A percentile compares a stretch with the other conserved stretches of the same genome.
Conservation (phyloP, 2,888 invertebrate species). For the Drosophila kanekoi region DNA sequence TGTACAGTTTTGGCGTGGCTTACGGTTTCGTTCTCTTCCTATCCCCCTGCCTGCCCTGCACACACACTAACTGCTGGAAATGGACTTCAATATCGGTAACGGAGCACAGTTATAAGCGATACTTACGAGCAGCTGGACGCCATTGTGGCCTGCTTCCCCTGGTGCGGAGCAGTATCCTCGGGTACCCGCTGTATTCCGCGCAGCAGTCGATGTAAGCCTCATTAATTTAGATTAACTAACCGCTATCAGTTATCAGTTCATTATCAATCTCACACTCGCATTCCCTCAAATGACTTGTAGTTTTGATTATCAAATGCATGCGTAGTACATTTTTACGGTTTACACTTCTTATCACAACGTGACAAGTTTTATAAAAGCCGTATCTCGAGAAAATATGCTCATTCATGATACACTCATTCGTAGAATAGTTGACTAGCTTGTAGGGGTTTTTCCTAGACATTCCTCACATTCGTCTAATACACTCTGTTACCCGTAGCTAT, state of each 20-base stretch:
- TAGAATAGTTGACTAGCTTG: not conserved
- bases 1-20: constrained; percentile 66
- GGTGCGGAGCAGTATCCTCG: constrained; percentile 88
- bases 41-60: constrained; percentile 38
- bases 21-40: constrained; percentile 67
- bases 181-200: constrained; percentile 88
- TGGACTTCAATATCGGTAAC: constrained; percentile 43
- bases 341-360: constrained; percentile 17
- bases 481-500: constrained; percentile 86
- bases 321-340: constrained; percentile 5
- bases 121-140: constrained; percentile 91
- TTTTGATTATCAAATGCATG: constrained; percentile 25
- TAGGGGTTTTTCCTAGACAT: constrained; percentile 32
- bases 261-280: not conserved
- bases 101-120: constrained; percentile 86
- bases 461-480: constrained; percentile 50
- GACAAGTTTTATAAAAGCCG: constrained; percentile 1
- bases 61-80: constrained; percentile 49
- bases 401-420: not conserved
- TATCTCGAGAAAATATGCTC: constrained; percentile 9
- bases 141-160: constrained; percentile 91
- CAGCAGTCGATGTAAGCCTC: constrained; percentile 88
- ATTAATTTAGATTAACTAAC: constrained; percentile 11
- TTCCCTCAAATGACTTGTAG: constrained; percentile 1
- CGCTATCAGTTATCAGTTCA: not conserved